These are phyloP conservation scores for Dolichallabes microphthalmus DNA, from an alignment of 2,113 vertebrate genomes.

Conservation along the genomic window DNA sequence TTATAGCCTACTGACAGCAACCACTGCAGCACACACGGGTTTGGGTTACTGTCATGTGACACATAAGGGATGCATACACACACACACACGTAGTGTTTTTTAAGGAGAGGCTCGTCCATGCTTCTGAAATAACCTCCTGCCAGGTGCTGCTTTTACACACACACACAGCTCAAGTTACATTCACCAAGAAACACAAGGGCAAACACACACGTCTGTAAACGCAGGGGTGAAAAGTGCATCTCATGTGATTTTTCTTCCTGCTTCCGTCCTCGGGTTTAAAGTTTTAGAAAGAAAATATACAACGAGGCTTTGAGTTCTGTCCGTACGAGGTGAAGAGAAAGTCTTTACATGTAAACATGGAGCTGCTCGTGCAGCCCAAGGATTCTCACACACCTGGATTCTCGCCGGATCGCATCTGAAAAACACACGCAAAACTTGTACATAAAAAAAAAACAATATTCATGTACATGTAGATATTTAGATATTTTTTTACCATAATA, in stretches of 20 bases:
- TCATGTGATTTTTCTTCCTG: conserved; percentile 42
- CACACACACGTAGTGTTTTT: conserved; percentile 46
- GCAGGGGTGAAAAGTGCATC: conserved; percentile 64
- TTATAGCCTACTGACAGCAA: conserved; percentile 60
- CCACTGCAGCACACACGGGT: conserved; percentile 57
- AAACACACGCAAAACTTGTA: background rate
- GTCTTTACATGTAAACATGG: conserved; percentile 69
- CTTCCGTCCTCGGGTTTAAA: background rate
- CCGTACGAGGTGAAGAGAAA: conserved; percentile 16
- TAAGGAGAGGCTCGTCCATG: conserved; percentile 57
- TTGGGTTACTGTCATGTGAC: conserved; percentile 72
- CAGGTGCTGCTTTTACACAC: conserved; percentile 75
- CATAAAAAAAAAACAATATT: background rate
- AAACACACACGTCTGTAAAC: conserved; percentile 56
- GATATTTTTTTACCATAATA: too few species aligned
- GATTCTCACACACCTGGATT: conserved; percentile 62
- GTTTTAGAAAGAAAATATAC: conserved; percentile 59
- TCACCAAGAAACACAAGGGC: conserved; percentile 63
- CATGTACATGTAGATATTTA: background rate
- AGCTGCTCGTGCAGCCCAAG: conserved; percentile 31
- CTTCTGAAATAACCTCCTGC: conserved; percentile 75
- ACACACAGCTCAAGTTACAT: conserved; percentile 66
- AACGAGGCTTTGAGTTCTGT: conserved; percentile 37
- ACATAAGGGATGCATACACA: conserved; percentile 10
- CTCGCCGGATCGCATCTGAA: conserved; percentile 76